Percentiles rank a stretch among this genome's conserved stretches.
Conservation (phyloP, 35 echinoderm and acorn worm species). For the Apostichopus parvimensis region DNA sequence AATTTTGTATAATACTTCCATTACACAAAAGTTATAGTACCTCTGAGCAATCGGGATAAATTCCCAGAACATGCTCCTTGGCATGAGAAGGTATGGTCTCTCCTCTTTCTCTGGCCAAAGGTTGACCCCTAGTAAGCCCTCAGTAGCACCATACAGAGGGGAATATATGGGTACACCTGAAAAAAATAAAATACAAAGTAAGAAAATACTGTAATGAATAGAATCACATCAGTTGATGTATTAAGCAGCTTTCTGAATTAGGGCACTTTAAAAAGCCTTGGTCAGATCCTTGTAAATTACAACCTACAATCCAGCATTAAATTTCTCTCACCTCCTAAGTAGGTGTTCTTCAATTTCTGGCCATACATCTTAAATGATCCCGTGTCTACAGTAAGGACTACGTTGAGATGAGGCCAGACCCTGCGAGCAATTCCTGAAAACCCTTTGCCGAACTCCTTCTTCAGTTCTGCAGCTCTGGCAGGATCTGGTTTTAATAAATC, state of each 20-base stretch:
- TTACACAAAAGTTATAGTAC: conserved; percentile 23
- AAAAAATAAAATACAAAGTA: background rate
- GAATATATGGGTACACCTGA: conserved; percentile 82
- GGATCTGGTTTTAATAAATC: conserved; percentile 70
- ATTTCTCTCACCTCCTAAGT: conserved; percentile 58
- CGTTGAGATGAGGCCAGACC: conserved; percentile 81
- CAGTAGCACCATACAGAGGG: conserved; percentile 84
- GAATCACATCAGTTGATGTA: background rate
- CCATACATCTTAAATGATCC: conserved; percentile 80
- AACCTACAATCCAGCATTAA: background rate
- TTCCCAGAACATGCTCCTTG: conserved; percentile 91
- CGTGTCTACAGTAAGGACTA: conserved; percentile 67
- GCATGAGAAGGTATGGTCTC: conserved; percentile 68
- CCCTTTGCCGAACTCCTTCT: conserved; percentile 72
- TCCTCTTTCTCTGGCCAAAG: conserved; percentile 75
- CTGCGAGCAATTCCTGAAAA: conserved; percentile 75
- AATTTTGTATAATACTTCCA: no score
- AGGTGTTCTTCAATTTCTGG: conserved; percentile 57
- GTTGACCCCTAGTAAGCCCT: conserved; percentile 89
- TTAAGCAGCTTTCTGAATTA: background rate
- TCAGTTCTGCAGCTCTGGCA: conserved; percentile 72
- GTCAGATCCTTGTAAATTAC: background rate
- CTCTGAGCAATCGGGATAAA: conserved; percentile 88
- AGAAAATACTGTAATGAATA: background rate
- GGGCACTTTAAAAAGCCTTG: background rate